A percentile compares a stretch with the other conserved stretches of the same genome.
Conservation (phyloP, 2,113 vertebrate genomes). For the Centropus unirufus region DNA sequence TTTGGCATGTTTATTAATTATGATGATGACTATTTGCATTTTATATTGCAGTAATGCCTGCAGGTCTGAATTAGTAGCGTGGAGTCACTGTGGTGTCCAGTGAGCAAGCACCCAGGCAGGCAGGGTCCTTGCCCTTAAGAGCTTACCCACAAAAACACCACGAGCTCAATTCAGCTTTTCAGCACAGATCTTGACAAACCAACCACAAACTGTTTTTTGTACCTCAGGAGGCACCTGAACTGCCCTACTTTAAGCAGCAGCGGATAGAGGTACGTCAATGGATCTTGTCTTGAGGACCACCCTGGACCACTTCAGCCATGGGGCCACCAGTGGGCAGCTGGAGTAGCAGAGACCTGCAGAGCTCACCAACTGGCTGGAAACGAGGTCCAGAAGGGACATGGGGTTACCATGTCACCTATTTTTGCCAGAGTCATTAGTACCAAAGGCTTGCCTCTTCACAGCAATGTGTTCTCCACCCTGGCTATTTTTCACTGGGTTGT, state of each 20-base stretch:
- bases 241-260: background rate
- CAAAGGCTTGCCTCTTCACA: background rate
- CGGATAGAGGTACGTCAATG: background rate
- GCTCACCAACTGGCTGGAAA: background rate
- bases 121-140: background rate
- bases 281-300: background rate
- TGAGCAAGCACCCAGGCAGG: background rate
- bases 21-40: constrained; percentile 17
- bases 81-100: background rate
- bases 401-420: background rate
- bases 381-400: background rate
- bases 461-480: background rate
- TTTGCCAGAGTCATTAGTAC: background rate
- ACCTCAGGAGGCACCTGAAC: background rate
- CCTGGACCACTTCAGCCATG: background rate
- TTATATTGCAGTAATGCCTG: constrained; percentile 19
- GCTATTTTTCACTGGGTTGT: background rate
- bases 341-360: background rate
- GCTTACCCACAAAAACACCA: background rate
- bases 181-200: background rate
- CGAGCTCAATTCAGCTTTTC: background rate
- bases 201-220: background rate
- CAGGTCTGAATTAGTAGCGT: constrained; percentile 23
- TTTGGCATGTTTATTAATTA: constrained; percentile 54
- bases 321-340: background rate